Conservation (phyloP, 2,797 vertebrate genomes). For the Sphenodon punctatus region DNA sequence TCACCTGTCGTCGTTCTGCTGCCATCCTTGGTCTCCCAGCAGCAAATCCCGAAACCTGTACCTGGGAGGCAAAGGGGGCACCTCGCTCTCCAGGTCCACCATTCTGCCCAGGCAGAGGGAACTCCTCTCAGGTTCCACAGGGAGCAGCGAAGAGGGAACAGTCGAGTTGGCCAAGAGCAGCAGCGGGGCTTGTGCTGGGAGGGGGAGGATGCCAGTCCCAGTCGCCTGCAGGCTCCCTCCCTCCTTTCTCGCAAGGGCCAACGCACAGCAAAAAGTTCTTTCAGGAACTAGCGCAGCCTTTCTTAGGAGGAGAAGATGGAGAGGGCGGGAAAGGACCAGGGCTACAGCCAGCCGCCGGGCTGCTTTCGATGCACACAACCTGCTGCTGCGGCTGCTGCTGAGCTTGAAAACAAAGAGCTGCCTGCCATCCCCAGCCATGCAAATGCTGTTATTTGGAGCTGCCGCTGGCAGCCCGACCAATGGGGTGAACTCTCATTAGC, state of each 20-base stretch:
- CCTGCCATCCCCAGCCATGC: neutral
- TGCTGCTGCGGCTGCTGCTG: neutral
- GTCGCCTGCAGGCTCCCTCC: too few relatives aligned
- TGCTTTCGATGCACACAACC: conserved; percentile 5
- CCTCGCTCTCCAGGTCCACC: conserved; percentile 83
- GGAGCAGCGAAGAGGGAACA: too few relatives aligned
- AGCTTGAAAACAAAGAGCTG: conserved; percentile 40
- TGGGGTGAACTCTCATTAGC: conserved; percentile 34
- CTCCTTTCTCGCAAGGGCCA: too few relatives aligned
- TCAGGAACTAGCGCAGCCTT: too few relatives aligned
- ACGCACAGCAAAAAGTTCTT: too few relatives aligned
- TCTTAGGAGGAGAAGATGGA: neutral
- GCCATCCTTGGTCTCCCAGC: conserved; percentile 82
- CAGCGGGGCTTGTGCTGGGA: neutral
- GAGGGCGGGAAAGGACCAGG: neutral
- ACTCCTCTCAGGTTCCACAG: too few relatives aligned
- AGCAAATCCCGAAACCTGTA: conserved; percentile 82
- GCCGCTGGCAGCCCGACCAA: conserved; percentile 34
- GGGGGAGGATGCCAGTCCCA: too few relatives aligned
- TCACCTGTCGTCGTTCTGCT: conserved; percentile 83
- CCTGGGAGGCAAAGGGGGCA: conserved; percentile 81
- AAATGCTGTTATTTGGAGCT: neutral
- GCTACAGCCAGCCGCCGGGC: neutral
- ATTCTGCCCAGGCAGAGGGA: too few relatives aligned
- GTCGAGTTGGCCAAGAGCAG: neutral